These are phyloP conservation scores for Ichneumoninae sp. DNA, from an alignment of 2,888 invertebrate species.

Conservation along the genomic window DNA sequence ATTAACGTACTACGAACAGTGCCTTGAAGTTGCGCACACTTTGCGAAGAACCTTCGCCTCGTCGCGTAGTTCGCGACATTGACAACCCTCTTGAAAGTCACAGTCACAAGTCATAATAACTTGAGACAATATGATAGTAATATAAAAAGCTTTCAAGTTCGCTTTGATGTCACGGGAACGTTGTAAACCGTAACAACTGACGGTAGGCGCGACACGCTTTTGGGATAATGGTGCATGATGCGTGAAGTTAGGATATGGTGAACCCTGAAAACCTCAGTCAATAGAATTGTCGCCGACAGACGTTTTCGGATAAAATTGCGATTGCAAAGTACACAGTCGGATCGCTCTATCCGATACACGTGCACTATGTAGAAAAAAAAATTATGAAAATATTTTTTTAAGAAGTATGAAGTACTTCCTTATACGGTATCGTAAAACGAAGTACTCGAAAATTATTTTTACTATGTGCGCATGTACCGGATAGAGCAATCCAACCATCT, in stretches of 20 bases:
- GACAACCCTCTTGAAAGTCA: conserved; percentile 22
- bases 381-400: background rate
- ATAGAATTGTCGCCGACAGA: background rate
- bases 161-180: background rate
- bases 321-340: background rate
- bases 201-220: background rate
- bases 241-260: background rate
- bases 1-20: background rate
- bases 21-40: conserved; percentile 18
- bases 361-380: background rate
- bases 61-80: background rate
- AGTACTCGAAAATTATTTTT: too few relatives aligned
- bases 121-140: background rate
- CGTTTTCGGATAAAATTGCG: background rate
- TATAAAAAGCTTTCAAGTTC: conserved; percentile 1
- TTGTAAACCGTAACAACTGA: background rate
- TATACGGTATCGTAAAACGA: too few relatives aligned
- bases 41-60: conserved; percentile 13
- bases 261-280: background rate
- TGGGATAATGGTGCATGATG: background rate
- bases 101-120: background rate
- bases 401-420: too few relatives aligned
- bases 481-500: too few relatives aligned
- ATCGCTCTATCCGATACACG: background rate
- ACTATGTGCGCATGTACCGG: too few relatives aligned